Evolutionary conservation across 2,113 vertebrate species (phyloP), one percentile per base, ranked within the genome.

Genomic region (Brachyistius frenatus): DNA sequence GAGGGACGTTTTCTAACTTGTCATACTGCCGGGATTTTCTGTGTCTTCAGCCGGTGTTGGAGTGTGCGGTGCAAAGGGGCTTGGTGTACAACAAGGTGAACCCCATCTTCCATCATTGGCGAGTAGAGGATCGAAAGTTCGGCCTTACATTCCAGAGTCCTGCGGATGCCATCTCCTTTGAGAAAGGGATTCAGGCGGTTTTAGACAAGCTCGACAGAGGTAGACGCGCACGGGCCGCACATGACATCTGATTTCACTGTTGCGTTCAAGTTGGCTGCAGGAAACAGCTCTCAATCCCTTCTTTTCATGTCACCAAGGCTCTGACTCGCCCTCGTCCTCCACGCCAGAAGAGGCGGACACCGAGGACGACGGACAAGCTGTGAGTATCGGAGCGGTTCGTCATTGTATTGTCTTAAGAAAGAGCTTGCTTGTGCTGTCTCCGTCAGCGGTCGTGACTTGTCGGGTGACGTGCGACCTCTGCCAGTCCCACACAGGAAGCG

Each of bases 61-160:
- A 98, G 86, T 97, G 97, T 60, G 80, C 93, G 1, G 93, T 98
- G 83, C 95, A 95, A 89, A 95, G 92, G 85, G 96, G 96, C 65
- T 87, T 98, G 66, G 95, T 97, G 82, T 97, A 98, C 93, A 97
- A 97, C 94, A 97, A 97, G 91, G 97, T 97, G 88, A 97, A 96
- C 90, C 97, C 96, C 88, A 97, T 97, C 93, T 98, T 98, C 91
- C 97, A 98, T 89, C 97, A 98, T 88, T 97, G 97, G 97, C 95
- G 96, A 79, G 94, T 97, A 30, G 96, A 96, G 11, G 96, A 98
- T 72, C 95, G 93, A 81, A 97, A 96, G 91, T 97, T 98, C 66
- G 97, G 96, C 69, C 95, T 98, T 75, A 98, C 96, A 0, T 98
- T 98, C 94, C 97, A 97, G 94, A 97, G 96, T 89, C 96, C 96